Base-by-base conservation (phyloP, 2,797 vertebrate species). In the Lacerta viridis region DNA sequence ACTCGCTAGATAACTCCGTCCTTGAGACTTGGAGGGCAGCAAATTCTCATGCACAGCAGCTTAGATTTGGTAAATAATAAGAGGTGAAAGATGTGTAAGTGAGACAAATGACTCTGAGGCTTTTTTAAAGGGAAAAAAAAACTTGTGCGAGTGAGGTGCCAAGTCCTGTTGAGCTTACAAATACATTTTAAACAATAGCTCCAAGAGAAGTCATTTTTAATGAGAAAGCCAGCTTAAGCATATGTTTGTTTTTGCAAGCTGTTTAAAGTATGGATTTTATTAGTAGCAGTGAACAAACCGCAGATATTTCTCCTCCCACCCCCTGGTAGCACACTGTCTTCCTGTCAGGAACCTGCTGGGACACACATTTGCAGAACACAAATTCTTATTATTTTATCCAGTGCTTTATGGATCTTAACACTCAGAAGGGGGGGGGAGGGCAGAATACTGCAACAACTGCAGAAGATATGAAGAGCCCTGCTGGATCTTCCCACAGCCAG, bases 91-190 rank as follows among this genome's bases (percentile, higher is more conserved):
- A 92, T 13, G 0, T 88, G 25, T 92, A 85, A 90, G 83, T 90
- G 91, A 95, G 91, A 96, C 88, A 96, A 95, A 95, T 94, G 91
- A 78, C 66, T 93, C 87, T 89, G 91, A 92, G 95, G 94, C 91
- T 95, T 95, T 96, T 91, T 78, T 96, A 91, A 15, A 50, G 50
- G 93, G 77, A 94, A 66, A 68, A 50, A 50, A 92, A 83, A 93
- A 77, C 23, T 61, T 89, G 93, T 93, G 80, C 85, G 76, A 80
- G 84, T 85, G 85, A 88, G 91, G 88, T 91, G 90, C 91, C 43
- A 13, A 86, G 55, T 90, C 91, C 93, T 93, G 95, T 88, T 87
- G 93, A 87, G 93, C 94, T 88, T 89, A 75, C 43, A 90, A 64
- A 86, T 87, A 88, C 85, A 59, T 3, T 72, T 89, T 80, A 59